phyloP scores from a whole-genome alignment of 2,888 invertebrate species.

The Aelia acuminata region DNA sequence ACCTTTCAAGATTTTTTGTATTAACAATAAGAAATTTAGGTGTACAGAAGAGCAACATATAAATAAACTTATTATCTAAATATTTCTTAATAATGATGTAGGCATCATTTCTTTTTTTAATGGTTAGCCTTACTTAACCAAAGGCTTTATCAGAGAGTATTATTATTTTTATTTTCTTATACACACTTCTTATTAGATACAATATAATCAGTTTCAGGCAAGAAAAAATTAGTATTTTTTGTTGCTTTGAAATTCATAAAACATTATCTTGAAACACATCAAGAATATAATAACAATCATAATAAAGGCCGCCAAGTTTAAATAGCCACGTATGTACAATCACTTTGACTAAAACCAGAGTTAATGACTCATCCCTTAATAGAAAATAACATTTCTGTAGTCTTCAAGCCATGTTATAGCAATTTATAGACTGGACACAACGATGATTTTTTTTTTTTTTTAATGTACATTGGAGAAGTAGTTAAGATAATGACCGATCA shows the following conservation, averaged over 20 bases:
- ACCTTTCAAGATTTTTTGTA: not conserved
- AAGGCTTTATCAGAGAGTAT: not conserved
- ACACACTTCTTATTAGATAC: not conserved
- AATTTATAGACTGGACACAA: constrained; percentile 8
- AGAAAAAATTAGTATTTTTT: not conserved
- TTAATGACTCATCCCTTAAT: not conserved
- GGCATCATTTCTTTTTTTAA: not conserved
- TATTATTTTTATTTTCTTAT: not conserved
- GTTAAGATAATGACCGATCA: not conserved
- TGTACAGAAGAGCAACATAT: not conserved
- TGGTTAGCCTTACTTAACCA: not conserved
- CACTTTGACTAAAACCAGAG: not conserved
- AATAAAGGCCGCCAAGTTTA: not conserved
- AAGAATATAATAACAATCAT: not conserved
- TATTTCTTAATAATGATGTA: not conserved
- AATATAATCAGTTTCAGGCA: not conserved
- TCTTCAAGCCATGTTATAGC: constrained; percentile 19
- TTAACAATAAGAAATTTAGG: not conserved
- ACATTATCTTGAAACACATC: not conserved
- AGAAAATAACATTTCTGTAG: constrained; percentile 22
- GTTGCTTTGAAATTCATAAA: not conserved
- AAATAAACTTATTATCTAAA: constrained; percentile 10
- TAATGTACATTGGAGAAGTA: not conserved
- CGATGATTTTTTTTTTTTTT: not conserved
- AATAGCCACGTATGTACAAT: constrained; percentile 67